These are phyloP conservation scores for Junco hyemalis DNA, from an alignment of 2,113 vertebrate species.

Conservation along the genomic window DNA sequence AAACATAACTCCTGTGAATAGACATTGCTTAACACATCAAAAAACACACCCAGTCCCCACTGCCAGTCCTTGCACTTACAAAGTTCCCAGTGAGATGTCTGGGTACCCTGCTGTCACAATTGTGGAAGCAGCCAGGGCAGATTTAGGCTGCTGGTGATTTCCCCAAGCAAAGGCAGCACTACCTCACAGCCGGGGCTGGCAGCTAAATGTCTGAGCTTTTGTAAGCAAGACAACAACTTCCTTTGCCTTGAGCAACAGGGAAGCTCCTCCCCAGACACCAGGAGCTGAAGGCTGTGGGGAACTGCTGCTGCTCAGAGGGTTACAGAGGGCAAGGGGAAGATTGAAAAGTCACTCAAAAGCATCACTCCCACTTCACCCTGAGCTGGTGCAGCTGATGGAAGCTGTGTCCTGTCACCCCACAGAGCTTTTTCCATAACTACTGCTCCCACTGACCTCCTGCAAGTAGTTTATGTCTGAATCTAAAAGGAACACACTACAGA, in stretches of 20 bases:
- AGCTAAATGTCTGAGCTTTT: constrained; percentile 6
- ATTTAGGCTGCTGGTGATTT: constrained; percentile 12
- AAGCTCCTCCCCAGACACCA: not conserved
- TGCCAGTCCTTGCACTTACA: not conserved
- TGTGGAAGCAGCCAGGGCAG: not conserved
- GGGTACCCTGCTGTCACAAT: not conserved
- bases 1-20: not conserved
- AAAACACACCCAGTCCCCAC: not conserved
- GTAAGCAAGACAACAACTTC: not conserved
- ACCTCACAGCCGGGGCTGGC: constrained; percentile 7
- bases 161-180: not conserved
- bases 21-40: not conserved
- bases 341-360: not conserved
- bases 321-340: not conserved
- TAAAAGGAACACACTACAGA: not conserved
- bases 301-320: not conserved
- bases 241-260: not conserved
- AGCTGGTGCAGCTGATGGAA: not conserved
- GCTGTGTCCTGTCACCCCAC: not conserved
- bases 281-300: not conserved
- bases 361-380: not conserved
- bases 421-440: not conserved
- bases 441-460: not conserved
- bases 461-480: not conserved
- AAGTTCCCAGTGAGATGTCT: not conserved